Evolutionary conservation across 2,797 vertebrate species (phyloP).

Genomic region (Scyliorhinus canicula): DNA sequence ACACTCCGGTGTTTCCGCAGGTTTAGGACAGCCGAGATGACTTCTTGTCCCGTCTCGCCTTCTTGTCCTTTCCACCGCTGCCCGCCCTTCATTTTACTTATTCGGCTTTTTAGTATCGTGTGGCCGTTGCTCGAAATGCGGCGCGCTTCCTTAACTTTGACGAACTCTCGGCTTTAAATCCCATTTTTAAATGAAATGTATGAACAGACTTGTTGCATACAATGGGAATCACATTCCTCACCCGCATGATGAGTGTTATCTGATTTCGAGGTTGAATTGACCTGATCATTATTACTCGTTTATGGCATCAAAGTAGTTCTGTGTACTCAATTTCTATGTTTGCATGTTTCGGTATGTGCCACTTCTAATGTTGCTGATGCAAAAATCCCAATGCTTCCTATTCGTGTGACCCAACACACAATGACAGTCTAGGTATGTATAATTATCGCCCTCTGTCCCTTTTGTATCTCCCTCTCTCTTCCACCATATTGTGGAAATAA

Average conservation of each 20-base stretch:
- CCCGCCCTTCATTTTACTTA: conserved; percentile 39
- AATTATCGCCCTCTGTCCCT: too few species aligned
- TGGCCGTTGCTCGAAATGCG: too few species aligned
- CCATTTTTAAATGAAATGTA: background rate
- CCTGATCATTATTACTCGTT: background rate
- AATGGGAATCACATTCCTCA: background rate
- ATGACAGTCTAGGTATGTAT: background rate
- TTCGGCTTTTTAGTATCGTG: background rate
- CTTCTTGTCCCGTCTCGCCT: background rate
- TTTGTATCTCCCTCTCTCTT: background rate
- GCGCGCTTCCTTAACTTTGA: background rate
- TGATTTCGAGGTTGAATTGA: background rate
- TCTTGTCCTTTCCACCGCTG: too few species aligned
- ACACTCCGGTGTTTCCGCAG: background rate
- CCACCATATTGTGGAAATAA: background rate
- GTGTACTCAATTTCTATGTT: background rate
- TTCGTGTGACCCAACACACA: background rate
- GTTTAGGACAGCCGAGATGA: background rate
- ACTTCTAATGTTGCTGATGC: background rate
- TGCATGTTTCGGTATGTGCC: background rate
- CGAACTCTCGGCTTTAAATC: background rate
- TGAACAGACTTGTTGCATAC: background rate
- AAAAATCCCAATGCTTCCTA: background rate
- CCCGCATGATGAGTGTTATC: background rate
- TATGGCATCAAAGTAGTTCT: background rate